Base-by-base conservation (phyloP, 2,888 invertebrate species). In the Leptura quadrifasciata region DNA sequence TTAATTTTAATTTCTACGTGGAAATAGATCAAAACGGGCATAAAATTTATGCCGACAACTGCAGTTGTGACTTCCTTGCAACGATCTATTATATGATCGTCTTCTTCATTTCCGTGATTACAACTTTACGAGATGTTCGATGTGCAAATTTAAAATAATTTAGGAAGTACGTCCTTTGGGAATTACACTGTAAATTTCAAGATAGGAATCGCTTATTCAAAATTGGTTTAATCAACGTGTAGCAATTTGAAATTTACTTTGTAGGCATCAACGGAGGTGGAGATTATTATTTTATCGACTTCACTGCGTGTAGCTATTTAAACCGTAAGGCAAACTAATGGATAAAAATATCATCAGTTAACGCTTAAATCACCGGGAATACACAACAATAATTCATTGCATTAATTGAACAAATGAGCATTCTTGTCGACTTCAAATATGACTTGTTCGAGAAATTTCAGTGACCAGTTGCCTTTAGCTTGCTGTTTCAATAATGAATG, bases 41-140 rank as follows among this genome's bases (percentile, higher is more conserved):
- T 52, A 61, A 74, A 74, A 74, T 74, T 68, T 74, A 74, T 27
- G 74, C 52, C 74, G 68, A 60, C 58, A 61, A 61, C 68, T 60
- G 61, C 31, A 65, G 52, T 60, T 24, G 15, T 18, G 64, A 58
- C 35, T 73, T 68, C 74, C 74, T 61, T 52, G 17, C 27, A 18
- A 60, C 60, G 61, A 68, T 61, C 65, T 24, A 74, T 74, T 68
- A 47, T 60, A 27, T 27, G 74, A 74, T 65, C 67, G 73, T 73
- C 73, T 73, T 39, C 54, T 73, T 65, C 73, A 73, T 73, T 73
- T 73, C 73, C 73, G 65, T 24, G 55, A 67, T 27, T 65, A 24
- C 27, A 20, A 58, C 60, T 73, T 67, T 58, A 73, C 67, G 67
- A 39, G 47, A 21, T 52, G 64, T 55, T 72, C 47, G 55, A 55